A percentile compares a stretch with the other conserved stretches of the same genome.
These are phyloP conservation scores for Psophia crepitans DNA, from an alignment of 2,113 vertebrate genomes.

Conservation along the genomic window DNA sequence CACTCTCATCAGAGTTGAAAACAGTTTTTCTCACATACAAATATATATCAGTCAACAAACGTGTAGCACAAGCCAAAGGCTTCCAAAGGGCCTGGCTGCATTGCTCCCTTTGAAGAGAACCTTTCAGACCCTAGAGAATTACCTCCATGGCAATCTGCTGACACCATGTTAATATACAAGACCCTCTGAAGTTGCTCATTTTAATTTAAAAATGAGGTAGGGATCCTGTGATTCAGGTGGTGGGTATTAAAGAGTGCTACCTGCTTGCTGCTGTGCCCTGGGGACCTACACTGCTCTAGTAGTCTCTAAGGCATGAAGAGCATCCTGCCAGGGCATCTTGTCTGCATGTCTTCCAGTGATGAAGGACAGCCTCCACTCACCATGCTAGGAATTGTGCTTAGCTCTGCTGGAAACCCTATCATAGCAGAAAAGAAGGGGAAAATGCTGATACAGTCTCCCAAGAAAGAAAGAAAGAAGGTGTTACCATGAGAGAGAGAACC, in stretches of 20 bases:
- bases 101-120: neutral
- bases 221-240: neutral
- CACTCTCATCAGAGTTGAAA: neutral
- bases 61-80: accelerated
- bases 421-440: neutral
- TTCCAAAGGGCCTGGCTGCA: accelerated
- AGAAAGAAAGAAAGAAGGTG: neutral
- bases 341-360: neutral
- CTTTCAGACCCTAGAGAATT: neutral
- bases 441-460: neutral
- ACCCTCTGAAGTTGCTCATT: neutral
- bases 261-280: neutral
- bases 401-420: neutral
- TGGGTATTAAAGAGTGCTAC: neutral
- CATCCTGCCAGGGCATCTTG: neutral
- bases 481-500: neutral
- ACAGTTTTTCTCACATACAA: neutral
- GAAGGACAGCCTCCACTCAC: neutral
- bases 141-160: neutral
- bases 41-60: neutral
- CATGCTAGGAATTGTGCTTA: neutral
- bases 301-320: neutral
- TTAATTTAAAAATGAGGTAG: neutral
- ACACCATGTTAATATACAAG: neutral
- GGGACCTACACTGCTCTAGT: neutral